phyloP scores from a whole-genome alignment of 2,113 vertebrate genomes.

The Dromaius novaehollandiae region DNA sequence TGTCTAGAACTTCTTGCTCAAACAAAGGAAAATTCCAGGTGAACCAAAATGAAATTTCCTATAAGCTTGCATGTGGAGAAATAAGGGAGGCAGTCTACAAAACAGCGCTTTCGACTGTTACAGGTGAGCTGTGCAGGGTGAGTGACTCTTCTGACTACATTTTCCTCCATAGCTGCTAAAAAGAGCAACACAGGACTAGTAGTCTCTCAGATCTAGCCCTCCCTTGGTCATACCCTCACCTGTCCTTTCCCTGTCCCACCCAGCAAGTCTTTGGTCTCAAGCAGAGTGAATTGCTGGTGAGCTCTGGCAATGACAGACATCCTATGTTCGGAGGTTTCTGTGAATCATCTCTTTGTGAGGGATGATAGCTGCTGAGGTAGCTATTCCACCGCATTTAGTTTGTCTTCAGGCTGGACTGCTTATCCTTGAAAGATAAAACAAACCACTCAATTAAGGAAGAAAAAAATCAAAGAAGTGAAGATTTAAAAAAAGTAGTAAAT shows the following conservation, averaged over 20 bases:
- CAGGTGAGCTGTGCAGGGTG: neutral
- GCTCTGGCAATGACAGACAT: neutral
- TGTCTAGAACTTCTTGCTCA: neutral
- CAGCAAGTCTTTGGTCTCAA: neutral
- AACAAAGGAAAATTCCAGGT: neutral
- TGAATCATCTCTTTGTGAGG: neutral
- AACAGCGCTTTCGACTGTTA: neutral
- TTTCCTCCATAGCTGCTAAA: neutral
- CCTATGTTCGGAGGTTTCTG: neutral
- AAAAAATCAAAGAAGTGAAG: neutral
- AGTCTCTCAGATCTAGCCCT: neutral
- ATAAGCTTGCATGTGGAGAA: neutral
- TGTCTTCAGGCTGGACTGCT: neutral
- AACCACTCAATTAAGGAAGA: neutral
- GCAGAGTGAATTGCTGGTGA: neutral
- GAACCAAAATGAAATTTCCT: neutral
- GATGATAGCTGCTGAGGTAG: neutral
- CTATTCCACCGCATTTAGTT: neutral
- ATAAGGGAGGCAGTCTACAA: neutral
- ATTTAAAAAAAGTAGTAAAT: slow-evolving; percentile 12
- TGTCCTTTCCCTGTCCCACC: accelerated
- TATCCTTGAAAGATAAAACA: neutral
- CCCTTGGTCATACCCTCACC: neutral
- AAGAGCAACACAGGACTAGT: neutral
- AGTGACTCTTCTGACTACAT: neutral